Percentiles rank a stretch among this genome's conserved stretches.
These are phyloP conservation scores for Redunca redunca DNA, from an alignment of 2,113 vertebrate species.

Conservation along the genomic window DNA sequence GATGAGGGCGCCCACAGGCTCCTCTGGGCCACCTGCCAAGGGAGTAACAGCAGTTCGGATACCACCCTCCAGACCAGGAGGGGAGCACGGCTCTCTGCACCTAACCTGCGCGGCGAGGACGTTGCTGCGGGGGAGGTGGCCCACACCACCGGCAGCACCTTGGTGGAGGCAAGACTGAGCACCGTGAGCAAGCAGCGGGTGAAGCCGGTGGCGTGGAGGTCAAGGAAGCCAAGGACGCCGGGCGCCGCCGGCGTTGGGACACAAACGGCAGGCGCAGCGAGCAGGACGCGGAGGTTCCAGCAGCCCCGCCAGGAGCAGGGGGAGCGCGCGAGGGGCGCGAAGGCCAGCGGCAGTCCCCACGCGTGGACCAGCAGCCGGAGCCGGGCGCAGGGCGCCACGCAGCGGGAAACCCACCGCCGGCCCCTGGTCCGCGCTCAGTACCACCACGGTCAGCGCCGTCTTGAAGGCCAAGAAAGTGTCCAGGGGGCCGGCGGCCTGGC, in stretches of 20 bases:
- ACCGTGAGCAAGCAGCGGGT: slow-evolving; percentile 79
- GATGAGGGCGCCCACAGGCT: accelerated
- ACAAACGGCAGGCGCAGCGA: slow-evolving; percentile 77
- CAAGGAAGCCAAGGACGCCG: slow-evolving; percentile 71
- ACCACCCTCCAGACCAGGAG: neutral
- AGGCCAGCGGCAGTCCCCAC: slow-evolving; percentile 82
- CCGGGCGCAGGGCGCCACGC: slow-evolving; percentile 77
- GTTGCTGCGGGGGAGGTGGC: slow-evolving; percentile 85
- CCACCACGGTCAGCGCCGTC: slow-evolving; percentile 85
- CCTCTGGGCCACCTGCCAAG: neutral
- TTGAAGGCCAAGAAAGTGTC: slow-evolving; percentile 86
- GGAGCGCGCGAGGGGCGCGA: slow-evolving; percentile 75
- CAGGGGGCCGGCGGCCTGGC: slow-evolving; percentile 78
- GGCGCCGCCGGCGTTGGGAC: slow-evolving; percentile 73
- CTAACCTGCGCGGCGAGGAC: slow-evolving; percentile 85
- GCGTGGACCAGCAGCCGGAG: slow-evolving; percentile 85
- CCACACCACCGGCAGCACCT: slow-evolving; percentile 84
- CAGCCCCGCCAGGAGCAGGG: slow-evolving; percentile 83
- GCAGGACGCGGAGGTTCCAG: slow-evolving; percentile 81
- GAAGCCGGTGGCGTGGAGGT: slow-evolving; percentile 83
- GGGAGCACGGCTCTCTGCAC: accelerated
- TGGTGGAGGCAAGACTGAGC: slow-evolving; percentile 80
- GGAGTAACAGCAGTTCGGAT: accelerated
- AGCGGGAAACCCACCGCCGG: slow-evolving; percentile 85
- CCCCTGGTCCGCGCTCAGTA: slow-evolving; percentile 86